Evolutionary conservation across 2,113 vertebrate genomes (phyloP), one percentile per base, ranked within the genome.

Genomic region (Trinectes maculatus): DNA sequence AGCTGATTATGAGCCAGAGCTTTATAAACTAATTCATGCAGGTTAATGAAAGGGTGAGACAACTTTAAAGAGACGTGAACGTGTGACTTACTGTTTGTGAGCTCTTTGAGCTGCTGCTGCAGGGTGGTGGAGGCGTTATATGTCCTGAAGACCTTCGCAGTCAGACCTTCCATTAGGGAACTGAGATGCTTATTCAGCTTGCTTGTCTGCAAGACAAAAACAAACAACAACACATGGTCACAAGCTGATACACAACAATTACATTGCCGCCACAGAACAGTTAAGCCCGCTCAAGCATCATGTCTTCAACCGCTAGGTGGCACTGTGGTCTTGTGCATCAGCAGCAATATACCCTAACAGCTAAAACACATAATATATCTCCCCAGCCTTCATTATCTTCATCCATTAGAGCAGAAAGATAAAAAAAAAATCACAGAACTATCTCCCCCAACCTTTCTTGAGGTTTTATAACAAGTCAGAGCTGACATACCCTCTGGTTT

Each of bases 141-240:
- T 0, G 93, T 94, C 92, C 92, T 92, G 84, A 94, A 94, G 74
- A 93, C 92, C 77, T 94, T 94, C 4, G 93, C 94, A 13, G 91
- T 88, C 71, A 94, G 88, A 53, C 93, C 93, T 0, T 87, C 74
- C 93, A 94, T 93, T 11, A 94, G 64, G 33, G 91, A 89, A 62
- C 91, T 88, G 71, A 94, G 85, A 55, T 94, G 91, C 74, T 93
- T 94, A 78, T 94, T 94, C 75, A 94, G 31, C 52, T 77, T n/a
- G 22, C 1, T 3, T 0, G 92, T 93, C 93, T 94, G 84, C 16
- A 40, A 22, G 2, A 40, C 5, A 58, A 4, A 18, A 5, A 49
- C 13, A 42, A n/a, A 25, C 21, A 7, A 39, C 39, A n/a, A n/a
- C n/a, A n/a, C n/a, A 53, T 12, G 21, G 15, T 34, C 15, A 42